Base-by-base conservation (phyloP, 1,140 invertebrate species). In the Diplogasteroides magnus region DNA sequence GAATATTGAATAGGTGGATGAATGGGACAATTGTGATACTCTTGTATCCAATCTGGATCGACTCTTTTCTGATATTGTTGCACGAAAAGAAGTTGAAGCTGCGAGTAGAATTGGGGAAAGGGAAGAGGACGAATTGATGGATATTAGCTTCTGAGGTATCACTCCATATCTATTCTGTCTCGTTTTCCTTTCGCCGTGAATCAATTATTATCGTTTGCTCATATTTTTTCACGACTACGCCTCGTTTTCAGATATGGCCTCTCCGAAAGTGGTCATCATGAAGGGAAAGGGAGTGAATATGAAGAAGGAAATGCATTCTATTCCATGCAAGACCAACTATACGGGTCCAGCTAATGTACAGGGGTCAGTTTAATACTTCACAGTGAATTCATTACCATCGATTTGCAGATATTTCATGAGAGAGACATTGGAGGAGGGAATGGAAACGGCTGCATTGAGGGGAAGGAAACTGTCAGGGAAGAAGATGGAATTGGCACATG, bases 281-380 rank as follows among this genome's bases (percentile, higher is more conserved):
- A n/a, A n/a, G n/a, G n/a, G n/a, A n/a, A n/a, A n/a, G n/a, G n/a
- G n/a, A n/a, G n/a, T n/a, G n/a, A n/a, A n/a, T n/a, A n/a, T n/a
- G n/a, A n/a, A n/a, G n/a, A n/a, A n/a, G n/a, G n/a, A 72, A 31
- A 1, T 72, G n/a, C 70, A 72, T 28, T 67, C 59, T 11, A 67
- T 72, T 64, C 70, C 70, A 2, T 67, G 70, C 31, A 67, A 37
- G 19, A 64, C 63, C 3, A 31, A 67, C 1, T 72, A 67, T 25
- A 72, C 70, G 13, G 70, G 70, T 2, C 25, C 64, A 6, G 66
- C 64, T 1, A 61, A 66, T 66, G 27, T 66, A n/a, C 6, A 64
- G 19, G 64, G 37, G 64, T 66, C 13, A 62, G 61, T 63, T 14
- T 63, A 13, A 14, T 61, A 13, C 11, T 11, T 61, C 59, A 25